Base-by-base conservation (phyloP, 2,797 vertebrate genomes). In the Choloepus didactylus region DNA sequence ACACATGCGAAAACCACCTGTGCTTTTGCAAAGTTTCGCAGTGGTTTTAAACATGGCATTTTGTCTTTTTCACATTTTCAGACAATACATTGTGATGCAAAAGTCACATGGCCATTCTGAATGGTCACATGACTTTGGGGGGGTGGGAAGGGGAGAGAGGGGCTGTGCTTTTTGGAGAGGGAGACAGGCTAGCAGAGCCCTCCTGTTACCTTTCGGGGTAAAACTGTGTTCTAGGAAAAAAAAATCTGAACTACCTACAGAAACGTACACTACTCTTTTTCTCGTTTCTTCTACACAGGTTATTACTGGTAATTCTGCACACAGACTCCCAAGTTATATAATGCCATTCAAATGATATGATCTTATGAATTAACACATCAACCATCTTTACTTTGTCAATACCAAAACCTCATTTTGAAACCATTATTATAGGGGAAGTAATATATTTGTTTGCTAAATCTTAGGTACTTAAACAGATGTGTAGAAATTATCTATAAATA, bases 401-500 rank as follows among this genome's bases (percentile, higher is more conserved):
- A 98, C 0, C 96, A 97, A 98, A 98, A 98, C 95, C 96, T 95
- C 97, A 95, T 97, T 98, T 98, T 98, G 89, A 98, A 99, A 98
- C 98, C 98, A 98, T 35, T 98, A 98, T 98, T 98, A 98, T 94
- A 98, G 98, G 96, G 96, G 97, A 98, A 97, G 95, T 97, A 96
- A 98, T 89, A 80, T 44, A 92, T 95, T 83, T 82, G 66, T 88
- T 94, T 93, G 96, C 95, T 96, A 97, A 95, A 95, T 98, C 97
- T 98, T 97, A 98, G 97, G 97, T 97, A 93, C 97, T 98, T 97
- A 97, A 98, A 98, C 95, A 98, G 97, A 98, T 97, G 98, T 98
- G 98, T 98, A 98, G 97, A 98, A 97, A 95, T 93, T 98, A 99
- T 99, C 98, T 99, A 99, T 98, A 99, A 99, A 98, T 98, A 99